A percentile compares a stretch with the other conserved stretches of the same genome.
Evolutionary conservation across 2,113 vertebrate genomes (phyloP).

Genomic region (Serilophus lunatus): DNA sequence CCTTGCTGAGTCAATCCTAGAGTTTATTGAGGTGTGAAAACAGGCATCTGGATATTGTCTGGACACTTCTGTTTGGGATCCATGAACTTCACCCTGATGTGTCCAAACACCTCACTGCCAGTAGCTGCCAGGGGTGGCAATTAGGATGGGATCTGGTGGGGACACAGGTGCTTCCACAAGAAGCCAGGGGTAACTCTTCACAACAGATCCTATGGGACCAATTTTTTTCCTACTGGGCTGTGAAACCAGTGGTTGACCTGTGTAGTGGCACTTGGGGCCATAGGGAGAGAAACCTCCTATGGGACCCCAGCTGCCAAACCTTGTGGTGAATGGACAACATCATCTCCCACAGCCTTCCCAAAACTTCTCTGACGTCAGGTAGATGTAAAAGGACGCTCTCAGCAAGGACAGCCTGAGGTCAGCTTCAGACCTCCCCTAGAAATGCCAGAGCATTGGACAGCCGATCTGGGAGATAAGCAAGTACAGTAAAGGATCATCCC

Average conservation of each 20-base stretch:
- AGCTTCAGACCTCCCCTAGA: background rate
- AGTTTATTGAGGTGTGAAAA: background rate
- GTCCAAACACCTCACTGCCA: background rate
- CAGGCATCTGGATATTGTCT: background rate
- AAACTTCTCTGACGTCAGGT: background rate
- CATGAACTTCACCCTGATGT: background rate
- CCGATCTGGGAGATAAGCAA: background rate
- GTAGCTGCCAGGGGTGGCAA: background rate
- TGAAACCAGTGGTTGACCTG: background rate
- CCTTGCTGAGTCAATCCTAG: background rate
- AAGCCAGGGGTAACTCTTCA: background rate
- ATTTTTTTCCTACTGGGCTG: background rate
- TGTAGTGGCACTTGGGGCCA: background rate
- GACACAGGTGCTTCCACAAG: background rate
- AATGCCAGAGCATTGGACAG: background rate
- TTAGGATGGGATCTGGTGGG: background rate
- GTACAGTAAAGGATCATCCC: background rate
- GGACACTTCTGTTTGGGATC: background rate
- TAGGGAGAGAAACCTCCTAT: background rate
- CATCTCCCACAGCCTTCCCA: background rate
- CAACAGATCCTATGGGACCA: rapidly evolving
- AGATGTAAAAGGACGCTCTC: background rate
- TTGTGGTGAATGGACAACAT: background rate
- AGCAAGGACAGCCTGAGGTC: background rate
- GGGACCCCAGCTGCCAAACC: background rate